Percentiles rank a stretch among this genome's conserved stretches.
Evolutionary conservation across 2,888 invertebrate genomes (phyloP).

Genomic region (Leucoptera coffeella): DNA sequence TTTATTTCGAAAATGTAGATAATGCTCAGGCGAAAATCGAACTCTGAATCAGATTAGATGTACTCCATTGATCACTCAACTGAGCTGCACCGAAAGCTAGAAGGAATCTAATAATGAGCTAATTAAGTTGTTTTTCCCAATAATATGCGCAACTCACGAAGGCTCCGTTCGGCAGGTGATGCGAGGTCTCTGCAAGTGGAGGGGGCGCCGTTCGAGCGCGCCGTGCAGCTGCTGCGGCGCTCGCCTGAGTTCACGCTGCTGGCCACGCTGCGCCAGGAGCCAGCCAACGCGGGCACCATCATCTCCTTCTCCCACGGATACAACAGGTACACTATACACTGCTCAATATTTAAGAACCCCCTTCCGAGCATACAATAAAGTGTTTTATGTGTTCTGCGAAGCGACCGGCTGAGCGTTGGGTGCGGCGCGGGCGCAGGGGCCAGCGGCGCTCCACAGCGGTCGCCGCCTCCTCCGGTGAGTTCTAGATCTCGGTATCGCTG

Average conservation of each 20-base stretch:
- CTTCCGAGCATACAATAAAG: not conserved
- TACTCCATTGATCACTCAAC: too few species aligned
- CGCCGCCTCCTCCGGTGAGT: slow-evolving; percentile 30
- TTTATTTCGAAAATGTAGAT: too few species aligned
- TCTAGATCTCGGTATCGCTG: slow-evolving; percentile 56
- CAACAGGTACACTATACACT: slow-evolving; percentile 51
- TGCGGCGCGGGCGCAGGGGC: slow-evolving; percentile 1
- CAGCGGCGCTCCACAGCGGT: slow-evolving; percentile 4
- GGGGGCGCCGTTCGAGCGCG: slow-evolving; percentile 60
- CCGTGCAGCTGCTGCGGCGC: slow-evolving; percentile 61
- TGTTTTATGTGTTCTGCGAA: slow-evolving; percentile 3
- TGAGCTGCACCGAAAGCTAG: too few species aligned
- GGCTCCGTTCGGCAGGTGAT: too few species aligned
- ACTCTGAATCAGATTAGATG: too few species aligned
- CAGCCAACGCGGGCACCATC: slow-evolving; percentile 76
- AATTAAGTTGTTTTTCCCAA: too few species aligned
- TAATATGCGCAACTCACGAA: too few species aligned
- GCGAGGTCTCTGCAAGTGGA: slow-evolving; percentile 67
- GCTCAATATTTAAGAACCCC: not conserved
- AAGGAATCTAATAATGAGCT: too few species aligned
- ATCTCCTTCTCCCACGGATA: slow-evolving; percentile 76
- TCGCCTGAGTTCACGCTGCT: slow-evolving; percentile 77
- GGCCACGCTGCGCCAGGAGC: slow-evolving; percentile 71
- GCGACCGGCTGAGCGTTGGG: not conserved
- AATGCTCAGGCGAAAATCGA: too few species aligned